Evolutionary conservation across 2,113 vertebrate genomes (phyloP).

Genomic region (Chamaetylas fuelleborni): DNA sequence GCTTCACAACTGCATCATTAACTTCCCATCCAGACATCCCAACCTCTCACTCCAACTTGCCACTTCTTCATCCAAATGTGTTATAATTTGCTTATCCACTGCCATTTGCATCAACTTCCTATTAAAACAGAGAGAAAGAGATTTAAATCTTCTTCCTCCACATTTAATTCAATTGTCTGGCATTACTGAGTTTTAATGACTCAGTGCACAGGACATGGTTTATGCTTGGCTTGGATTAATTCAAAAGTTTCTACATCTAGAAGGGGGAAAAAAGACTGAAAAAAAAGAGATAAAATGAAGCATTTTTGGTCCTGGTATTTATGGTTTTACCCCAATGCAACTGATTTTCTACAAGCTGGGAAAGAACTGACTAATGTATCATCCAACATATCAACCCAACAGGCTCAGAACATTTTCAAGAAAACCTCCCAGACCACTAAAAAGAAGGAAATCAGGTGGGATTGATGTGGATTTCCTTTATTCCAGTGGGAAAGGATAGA

Average conservation of each 20-base stretch:
- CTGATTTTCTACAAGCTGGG: neutral
- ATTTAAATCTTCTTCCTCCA: slow-evolving; percentile 17
- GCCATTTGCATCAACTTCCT: slow-evolving; percentile 40
- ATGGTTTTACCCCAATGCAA: neutral
- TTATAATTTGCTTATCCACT: slow-evolving; percentile 39
- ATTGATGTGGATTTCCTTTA: neutral
- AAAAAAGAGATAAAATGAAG: fast-evolving
- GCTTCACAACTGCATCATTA: slow-evolving; percentile 48
- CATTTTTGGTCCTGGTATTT: neutral
- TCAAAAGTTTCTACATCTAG: neutral
- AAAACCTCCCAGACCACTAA: neutral
- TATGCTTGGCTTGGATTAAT: neutral
- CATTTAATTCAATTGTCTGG: slow-evolving; percentile 56
- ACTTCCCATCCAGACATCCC: slow-evolving; percentile 33
- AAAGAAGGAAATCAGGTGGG: neutral
- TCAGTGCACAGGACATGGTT: neutral
- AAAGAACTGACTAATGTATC: neutral
- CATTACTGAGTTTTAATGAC: slow-evolving; percentile 24
- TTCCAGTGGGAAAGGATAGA: neutral
- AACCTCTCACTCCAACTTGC: slow-evolving; percentile 10
- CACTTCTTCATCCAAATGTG: slow-evolving; percentile 36
- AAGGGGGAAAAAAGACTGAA: neutral
- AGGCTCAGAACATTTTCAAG: neutral
- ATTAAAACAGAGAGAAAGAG: neutral
- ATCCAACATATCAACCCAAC: neutral